phyloP scores from a whole-genome alignment of 1,140 invertebrate genomes.

The Drosophila sp. region DNA sequence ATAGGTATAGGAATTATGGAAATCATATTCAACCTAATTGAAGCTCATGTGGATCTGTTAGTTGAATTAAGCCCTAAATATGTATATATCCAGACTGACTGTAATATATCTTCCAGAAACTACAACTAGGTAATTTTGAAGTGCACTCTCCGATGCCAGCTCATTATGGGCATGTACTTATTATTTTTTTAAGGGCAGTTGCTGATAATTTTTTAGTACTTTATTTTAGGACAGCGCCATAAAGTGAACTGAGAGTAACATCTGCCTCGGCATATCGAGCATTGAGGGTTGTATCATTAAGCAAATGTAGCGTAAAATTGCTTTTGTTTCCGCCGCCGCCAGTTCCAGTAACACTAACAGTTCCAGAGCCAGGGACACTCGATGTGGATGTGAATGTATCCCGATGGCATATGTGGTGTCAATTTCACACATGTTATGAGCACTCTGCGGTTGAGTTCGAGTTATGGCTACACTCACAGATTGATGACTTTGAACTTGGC shows the following conservation, averaged over 20 bases:
- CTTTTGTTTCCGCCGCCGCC: conserved; percentile 61
- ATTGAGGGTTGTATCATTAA: conserved; percentile 67
- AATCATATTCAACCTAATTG: too few species aligned
- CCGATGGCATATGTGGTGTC: conserved; percentile 73
- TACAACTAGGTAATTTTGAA: background rate
- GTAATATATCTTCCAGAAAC: background rate
- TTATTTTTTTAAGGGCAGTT: background rate
- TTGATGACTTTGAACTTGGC: conserved; percentile 61
- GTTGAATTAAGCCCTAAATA: too few species aligned
- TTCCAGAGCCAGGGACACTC: background rate
- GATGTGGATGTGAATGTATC: conserved; percentile 45
- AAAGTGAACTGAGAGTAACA: conserved; percentile 37
- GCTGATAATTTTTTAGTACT: conserved; percentile 25
- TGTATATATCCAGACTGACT: background rate
- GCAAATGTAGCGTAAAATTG: conserved; percentile 81
- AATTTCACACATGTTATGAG: conserved; percentile 80
- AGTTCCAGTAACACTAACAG: too few species aligned
- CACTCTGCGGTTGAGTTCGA: conserved; percentile 62
- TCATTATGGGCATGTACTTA: background rate
- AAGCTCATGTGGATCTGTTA: too few species aligned
- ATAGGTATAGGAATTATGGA: too few species aligned
- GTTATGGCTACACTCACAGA: conserved; percentile 49
- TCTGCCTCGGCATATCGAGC: conserved; percentile 41
- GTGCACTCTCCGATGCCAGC: background rate
- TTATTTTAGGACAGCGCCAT: conserved; percentile 47